A percentile compares a stretch with the other conserved stretches of the same genome.
Conservation (phyloP, 2,113 vertebrate species). For the Suricata suricatta region DNA sequence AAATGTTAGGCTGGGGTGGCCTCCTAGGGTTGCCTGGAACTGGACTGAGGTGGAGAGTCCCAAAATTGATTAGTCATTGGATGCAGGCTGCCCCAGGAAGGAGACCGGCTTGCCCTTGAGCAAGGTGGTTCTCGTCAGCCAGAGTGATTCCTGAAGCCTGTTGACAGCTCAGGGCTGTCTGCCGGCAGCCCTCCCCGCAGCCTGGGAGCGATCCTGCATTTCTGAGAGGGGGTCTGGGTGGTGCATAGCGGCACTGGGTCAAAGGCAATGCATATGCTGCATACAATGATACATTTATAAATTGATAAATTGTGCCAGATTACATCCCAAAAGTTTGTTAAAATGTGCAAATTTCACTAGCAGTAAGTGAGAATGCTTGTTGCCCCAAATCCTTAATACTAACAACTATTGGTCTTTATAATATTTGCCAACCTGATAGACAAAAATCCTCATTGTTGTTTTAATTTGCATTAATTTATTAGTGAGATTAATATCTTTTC, state of each 20-base stretch:
- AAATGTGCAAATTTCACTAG: neutral
- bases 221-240: neutral
- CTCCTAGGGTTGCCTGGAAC: neutral
- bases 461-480: constrained; percentile 49
- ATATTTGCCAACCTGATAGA: neutral
- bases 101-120: neutral
- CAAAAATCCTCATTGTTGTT: constrained; percentile 22
- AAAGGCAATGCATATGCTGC: neutral
- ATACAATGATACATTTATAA: neutral
- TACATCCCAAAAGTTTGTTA: neutral
- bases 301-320: neutral
- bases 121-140: neutral
- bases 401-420: neutral
- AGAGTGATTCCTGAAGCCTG: neutral
- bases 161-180: neutral
- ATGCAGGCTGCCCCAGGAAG: neutral
- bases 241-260: neutral
- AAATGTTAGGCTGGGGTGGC: neutral
- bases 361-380: neutral
- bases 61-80: neutral
- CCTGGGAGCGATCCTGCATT: neutral
- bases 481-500: constrained; percentile 44
- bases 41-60: neutral
- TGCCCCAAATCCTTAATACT: neutral
- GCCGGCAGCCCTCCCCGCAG: neutral